Evolutionary conservation across 2,797 vertebrate species (phyloP), one percentile per base, ranked within the genome.

Genomic region (Synanceia verrucosa): DNA sequence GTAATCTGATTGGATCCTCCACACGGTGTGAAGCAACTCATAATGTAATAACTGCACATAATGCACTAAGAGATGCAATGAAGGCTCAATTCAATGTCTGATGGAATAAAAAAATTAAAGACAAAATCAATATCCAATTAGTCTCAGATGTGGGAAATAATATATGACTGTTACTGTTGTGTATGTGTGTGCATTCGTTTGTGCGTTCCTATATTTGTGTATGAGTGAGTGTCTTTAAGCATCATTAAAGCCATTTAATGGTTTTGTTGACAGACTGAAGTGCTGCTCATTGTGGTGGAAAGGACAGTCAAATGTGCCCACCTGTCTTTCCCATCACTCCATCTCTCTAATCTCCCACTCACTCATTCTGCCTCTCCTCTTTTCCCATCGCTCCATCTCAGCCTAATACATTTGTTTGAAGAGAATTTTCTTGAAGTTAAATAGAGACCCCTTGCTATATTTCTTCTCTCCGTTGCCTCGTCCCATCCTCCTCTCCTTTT

Each of bases 181-280:
- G 41, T 39, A 0, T 44, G 53, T 28, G 34, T 24, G 50, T 52
- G 33, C 5, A 4, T 4, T 19, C 19, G 14, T 57, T 5, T 31
- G 50, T 31, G 50, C n/a, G 28, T 52, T 33, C 31, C 10, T 18
- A 9, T 51, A 9, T 57, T 23, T 19, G 51, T 36, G 50, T 0
- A n/a, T 24, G 4, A 46, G 39, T 56, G 39, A 26, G 31, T 39
- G 34, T 1, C 2, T 79, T 44, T 64, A 65, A 52, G 84, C 78
- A 62, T 87, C 80, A 82, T 82, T 85, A 78, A 71, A 85, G 80
- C 26, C 70, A 31, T 73, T 79, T 86, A 84, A 83, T 80, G 67
- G 79, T 80, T 86, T 79, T 82, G 81, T 81, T 83, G 79, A 86
- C 82, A 73, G 73, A 67, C 55, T 75, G 63, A 81, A 78, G 71